These are phyloP conservation scores for Semicossyphus pulcher DNA, from an alignment of 2,113 vertebrate species.

Conservation along the genomic window DNA sequence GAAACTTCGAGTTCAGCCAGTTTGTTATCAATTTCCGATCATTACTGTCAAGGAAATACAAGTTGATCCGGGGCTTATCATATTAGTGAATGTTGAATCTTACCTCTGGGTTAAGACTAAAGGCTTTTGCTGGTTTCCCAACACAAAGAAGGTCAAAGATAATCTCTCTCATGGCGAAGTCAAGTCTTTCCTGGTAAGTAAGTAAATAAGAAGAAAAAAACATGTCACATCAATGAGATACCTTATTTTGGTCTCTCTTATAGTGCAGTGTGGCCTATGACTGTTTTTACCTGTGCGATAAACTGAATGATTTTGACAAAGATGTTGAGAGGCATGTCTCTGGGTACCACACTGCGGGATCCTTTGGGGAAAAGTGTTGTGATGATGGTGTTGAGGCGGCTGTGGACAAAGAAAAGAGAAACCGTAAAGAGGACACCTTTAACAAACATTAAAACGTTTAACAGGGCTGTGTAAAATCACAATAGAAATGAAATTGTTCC, in stretches of 20 bases:
- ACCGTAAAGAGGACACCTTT: neutral
- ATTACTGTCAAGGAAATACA: too few species aligned
- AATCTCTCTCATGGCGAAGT: slow-evolving; percentile 99
- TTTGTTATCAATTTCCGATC: neutral
- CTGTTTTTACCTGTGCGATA: slow-evolving; percentile 91
- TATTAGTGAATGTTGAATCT: neutral
- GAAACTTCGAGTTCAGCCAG: neutral
- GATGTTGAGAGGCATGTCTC: slow-evolving; percentile 98
- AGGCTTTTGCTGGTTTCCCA: slow-evolving; percentile 96
- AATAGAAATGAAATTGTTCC: neutral
- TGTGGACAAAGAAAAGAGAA: slow-evolving; percentile 74
- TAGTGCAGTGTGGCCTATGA: neutral
- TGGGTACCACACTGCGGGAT: slow-evolving; percentile 95
- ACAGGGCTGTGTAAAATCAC: neutral
- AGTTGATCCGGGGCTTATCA: neutral
- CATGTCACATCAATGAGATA: neutral
- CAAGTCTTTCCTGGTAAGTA: slow-evolving; percentile 91
- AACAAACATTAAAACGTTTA: slow-evolving; percentile 1
- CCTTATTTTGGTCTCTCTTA: too few species aligned
- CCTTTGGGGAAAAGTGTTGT: slow-evolving; percentile 98
- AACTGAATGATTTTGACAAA: slow-evolving; percentile 99
- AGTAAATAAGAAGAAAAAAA: slow-evolving; percentile 29
- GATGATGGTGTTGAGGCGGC: slow-evolving; percentile 94
- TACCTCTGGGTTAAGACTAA: slow-evolving; percentile 99
- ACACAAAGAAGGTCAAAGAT: slow-evolving; percentile 98